Evolutionary conservation across 2,797 vertebrate genomes (phyloP).

Genomic region (Chrosomus eos): DNA sequence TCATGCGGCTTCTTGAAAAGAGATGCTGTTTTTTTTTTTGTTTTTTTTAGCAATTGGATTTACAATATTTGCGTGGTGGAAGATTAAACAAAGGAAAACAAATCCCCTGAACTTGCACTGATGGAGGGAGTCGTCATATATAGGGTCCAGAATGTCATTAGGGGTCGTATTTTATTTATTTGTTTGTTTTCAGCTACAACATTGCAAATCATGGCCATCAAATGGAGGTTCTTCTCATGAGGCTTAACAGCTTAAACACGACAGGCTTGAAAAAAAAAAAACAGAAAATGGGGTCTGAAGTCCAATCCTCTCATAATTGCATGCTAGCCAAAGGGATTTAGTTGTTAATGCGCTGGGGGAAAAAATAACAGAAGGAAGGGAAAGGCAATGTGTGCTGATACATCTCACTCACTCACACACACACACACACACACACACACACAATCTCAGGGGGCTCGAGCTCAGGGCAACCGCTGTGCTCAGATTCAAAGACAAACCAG

Average conservation of each 20-base stretch:
- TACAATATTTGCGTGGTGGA: neutral
- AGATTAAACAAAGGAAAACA: neutral
- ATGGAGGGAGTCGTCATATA: neutral
- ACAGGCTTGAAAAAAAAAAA: slow-evolving; percentile 65
- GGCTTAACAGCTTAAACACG: slow-evolving; percentile 75
- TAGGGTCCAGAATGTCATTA: neutral
- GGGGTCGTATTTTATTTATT: neutral
- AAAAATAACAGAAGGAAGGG: slow-evolving; percentile 44
- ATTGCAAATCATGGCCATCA: slow-evolving; percentile 68
- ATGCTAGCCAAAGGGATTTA: slow-evolving; percentile 80
- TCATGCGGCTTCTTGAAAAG: neutral
- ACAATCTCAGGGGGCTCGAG: slow-evolving; percentile 28
- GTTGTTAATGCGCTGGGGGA: slow-evolving; percentile 73
- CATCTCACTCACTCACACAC: slow-evolving; percentile 68
- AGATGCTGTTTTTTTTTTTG: neutral
- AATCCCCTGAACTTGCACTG: neutral
- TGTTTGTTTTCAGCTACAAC: slow-evolving; percentile 58
- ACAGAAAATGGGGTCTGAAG: slow-evolving; percentile 65
- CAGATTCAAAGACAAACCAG: neutral
- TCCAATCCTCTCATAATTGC: slow-evolving; percentile 74
- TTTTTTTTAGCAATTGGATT: neutral
- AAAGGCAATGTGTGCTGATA: slow-evolving; percentile 64
- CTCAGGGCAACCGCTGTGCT: slow-evolving; percentile 7
- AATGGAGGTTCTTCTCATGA: slow-evolving; percentile 71
- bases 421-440: slow-evolving; percentile 49